These are phyloP conservation scores for Melanerpes formicivorus DNA, from an alignment of 2,113 vertebrate genomes.

Conservation along the genomic window DNA sequence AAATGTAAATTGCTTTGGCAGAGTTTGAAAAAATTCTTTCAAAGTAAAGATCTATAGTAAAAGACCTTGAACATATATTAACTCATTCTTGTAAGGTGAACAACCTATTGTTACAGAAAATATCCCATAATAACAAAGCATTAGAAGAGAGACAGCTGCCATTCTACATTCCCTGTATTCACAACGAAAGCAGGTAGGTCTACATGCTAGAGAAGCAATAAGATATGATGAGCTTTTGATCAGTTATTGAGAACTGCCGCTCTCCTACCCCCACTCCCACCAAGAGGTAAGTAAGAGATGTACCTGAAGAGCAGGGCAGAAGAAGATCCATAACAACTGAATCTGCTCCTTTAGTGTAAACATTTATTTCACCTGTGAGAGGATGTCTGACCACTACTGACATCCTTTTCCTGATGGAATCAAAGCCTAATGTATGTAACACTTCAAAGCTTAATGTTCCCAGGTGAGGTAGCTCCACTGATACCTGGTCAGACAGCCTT, in stretches of 20 bases:
- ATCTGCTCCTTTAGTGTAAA: conserved; percentile 98
- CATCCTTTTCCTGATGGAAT: conserved; percentile 94
- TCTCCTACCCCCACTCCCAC: neutral
- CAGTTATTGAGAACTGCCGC: neutral
- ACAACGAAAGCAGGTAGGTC: neutral
- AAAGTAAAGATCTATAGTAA: neutral
- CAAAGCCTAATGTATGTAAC: conserved; percentile 93
- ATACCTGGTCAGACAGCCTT: conserved; percentile 91
- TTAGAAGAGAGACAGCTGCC: neutral
- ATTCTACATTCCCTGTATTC: neutral
- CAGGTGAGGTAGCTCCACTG: conserved; percentile 91
- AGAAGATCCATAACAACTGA: conserved; percentile 94
- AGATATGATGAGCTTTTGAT: neutral
- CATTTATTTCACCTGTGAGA: conserved; percentile 90
- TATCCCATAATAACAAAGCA: neutral
- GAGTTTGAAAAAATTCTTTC: neutral
- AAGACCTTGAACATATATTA: neutral
- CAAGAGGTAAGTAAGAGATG: neutral
- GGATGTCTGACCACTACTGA: conserved; percentile 95
- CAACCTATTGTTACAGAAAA: neutral
- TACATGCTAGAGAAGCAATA: neutral
- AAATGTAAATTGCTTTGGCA: neutral
- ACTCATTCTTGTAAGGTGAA: neutral
- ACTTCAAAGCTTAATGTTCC: conserved; percentile 92
- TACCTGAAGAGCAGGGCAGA: conserved; percentile 83